Percentiles rank a stretch among this genome's conserved stretches.
Evolutionary conservation across 2,113 vertebrate species (phyloP).

Genomic region (Motacilla tschutschensis): DNA sequence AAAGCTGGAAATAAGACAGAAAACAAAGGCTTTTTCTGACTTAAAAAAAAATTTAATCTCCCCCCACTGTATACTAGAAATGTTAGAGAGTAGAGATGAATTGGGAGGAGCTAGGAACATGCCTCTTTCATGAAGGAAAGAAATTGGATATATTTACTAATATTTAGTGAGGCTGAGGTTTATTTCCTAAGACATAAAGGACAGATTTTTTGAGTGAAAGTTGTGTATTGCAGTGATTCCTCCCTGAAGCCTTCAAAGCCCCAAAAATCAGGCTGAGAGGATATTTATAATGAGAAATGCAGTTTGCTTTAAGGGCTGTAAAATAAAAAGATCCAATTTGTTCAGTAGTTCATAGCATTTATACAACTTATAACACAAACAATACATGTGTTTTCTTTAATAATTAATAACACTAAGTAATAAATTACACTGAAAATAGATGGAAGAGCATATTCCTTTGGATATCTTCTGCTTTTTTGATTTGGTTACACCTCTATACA

Average conservation of each 20-base stretch:
- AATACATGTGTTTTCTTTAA: background rate
- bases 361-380: background rate
- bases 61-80: background rate
- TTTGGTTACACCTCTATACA: conserved; percentile 6
- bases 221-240: background rate
- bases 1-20: background rate
- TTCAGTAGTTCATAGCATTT: background rate
- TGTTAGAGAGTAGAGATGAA: background rate
- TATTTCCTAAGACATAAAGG: background rate
- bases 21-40: background rate
- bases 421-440: background rate
- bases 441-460: conserved; percentile 19
- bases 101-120: background rate
- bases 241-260: conserved; percentile 1
- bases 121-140: background rate
- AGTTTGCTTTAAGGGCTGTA: background rate
- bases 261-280: conserved; percentile 9
- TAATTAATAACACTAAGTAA: background rate
- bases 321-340: background rate
- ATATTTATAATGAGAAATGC: background rate
- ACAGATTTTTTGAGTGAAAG: background rate
- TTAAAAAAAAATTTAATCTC: background rate
- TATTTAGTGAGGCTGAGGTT: background rate
- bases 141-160: background rate
- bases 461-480: background rate